A percentile compares a stretch with the other conserved stretches of the same genome.
Conservation (phyloP, 2,888 invertebrate species). For the Mesochorus sp. region DNA sequence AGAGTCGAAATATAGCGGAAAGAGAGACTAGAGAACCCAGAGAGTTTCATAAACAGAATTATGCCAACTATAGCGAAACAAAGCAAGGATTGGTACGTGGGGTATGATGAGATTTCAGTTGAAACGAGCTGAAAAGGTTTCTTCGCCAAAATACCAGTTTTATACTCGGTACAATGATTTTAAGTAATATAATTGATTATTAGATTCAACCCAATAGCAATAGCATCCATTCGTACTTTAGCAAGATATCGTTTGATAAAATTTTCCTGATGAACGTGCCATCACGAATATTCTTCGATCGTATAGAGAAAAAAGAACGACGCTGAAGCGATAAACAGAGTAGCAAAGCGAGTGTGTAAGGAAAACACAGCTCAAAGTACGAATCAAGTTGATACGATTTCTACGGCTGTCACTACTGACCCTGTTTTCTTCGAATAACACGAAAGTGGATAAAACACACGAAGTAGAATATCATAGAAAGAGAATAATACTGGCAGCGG, state of each 20-base stretch:
- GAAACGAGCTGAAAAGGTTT: slow-evolving; percentile 31
- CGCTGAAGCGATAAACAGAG: not conserved
- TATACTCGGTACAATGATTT: too few relatives aligned
- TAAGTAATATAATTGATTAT: too few relatives aligned
- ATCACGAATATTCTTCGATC: too few relatives aligned
- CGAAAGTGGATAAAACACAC: not conserved
- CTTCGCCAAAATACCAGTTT: slow-evolving; percentile 16
- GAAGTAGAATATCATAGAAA: slow-evolving; percentile 15
- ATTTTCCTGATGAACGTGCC: too few relatives aligned
- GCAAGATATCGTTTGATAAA: too few relatives aligned
- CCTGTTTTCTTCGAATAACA: slow-evolving; percentile 36
- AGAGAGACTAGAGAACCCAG: slow-evolving; percentile 57
- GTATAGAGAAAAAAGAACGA: not conserved
- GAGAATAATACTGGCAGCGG: slow-evolving; percentile 19
- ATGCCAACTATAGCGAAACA: slow-evolving; percentile 81
- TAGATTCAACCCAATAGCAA: too few relatives aligned
- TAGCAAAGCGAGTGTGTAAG: not conserved
- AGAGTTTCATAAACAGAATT: slow-evolving; percentile 83
- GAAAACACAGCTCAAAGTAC: slow-evolving; percentile 28
- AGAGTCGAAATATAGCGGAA: slow-evolving; percentile 43
- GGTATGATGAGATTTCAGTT: slow-evolving; percentile 31
- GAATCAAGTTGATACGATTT: slow-evolving; percentile 45
- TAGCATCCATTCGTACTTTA: too few relatives aligned
- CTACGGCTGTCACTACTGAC: slow-evolving; percentile 47
- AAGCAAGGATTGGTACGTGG: slow-evolving; percentile 65